A percentile compares a stretch with the other conserved stretches of the same genome.
Conservation (phyloP, 2,888 invertebrate species). For the Melipona beecheii region DNA sequence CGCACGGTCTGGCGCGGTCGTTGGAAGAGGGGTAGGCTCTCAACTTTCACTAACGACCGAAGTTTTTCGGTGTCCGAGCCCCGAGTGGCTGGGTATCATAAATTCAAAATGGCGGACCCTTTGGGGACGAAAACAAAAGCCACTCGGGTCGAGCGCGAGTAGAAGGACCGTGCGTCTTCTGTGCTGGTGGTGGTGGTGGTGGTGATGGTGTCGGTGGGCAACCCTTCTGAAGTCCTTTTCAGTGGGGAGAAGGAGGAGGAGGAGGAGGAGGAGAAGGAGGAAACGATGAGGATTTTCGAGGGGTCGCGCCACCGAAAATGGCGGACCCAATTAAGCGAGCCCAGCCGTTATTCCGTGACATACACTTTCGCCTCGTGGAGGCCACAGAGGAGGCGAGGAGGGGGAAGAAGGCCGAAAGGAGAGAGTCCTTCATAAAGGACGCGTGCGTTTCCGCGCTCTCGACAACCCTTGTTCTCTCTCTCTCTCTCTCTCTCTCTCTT, state of each 20-base stretch:
- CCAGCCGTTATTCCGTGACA: conserved; percentile 72
- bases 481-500: not conserved
- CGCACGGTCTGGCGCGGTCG: conserved; percentile 61
- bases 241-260: conserved; percentile 56
- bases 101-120: conserved; percentile 84
- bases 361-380: conserved; percentile 64
- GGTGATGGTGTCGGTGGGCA: conserved; percentile 74
- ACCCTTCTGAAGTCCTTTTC: conserved; percentile 79
- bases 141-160: conserved; percentile 76
- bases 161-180: conserved; percentile 70
- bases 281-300: conserved; percentile 73
- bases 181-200: conserved; percentile 31
- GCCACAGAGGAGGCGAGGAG: conserved; percentile 59
- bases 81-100: conserved; percentile 79
- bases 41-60: conserved; percentile 81
- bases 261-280: conserved; percentile 57
- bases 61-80: conserved; percentile 83
- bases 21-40: conserved; percentile 49
- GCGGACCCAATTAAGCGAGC: conserved; percentile 84
- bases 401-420: conserved; percentile 57
- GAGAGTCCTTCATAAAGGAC: conserved; percentile 58
- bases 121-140: conserved; percentile 83
- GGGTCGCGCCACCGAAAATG: conserved; percentile 82
- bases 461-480: conserved; percentile 29
- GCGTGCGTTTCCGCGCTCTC: conserved; percentile 37